Evolutionary conservation across 2,113 vertebrate genomes (phyloP).

Genomic region (Puffinus mauretanicus): DNA sequence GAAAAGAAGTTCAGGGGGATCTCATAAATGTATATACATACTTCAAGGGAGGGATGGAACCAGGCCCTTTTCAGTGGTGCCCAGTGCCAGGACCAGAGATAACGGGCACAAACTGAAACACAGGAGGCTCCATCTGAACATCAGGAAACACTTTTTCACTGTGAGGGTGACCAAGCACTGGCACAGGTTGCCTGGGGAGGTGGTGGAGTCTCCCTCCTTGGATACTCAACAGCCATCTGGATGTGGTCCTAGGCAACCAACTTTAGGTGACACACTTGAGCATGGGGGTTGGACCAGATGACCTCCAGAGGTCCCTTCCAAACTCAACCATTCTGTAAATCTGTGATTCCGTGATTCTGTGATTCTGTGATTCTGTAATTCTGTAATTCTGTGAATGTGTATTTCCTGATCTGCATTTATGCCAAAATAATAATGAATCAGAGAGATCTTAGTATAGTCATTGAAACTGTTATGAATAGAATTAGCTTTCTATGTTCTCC

Average conservation of each 20-base stretch:
- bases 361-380: not conserved
- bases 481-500: not conserved
- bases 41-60: not conserved
- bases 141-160: not conserved
- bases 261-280: too few relatives aligned
- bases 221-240: not conserved
- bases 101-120: not conserved
- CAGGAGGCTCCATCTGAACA: not conserved
- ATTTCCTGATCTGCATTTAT: not conserved
- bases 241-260: not conserved
- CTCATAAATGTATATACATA: not conserved
- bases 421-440: not conserved
- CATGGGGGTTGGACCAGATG: not conserved
- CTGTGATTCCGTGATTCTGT: not conserved
- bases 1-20: not conserved
- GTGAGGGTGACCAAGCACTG: not conserved
- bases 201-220: not conserved
- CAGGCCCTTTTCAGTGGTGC: not conserved
- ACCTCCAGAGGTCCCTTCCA: not conserved
- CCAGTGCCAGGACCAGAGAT: not conserved
- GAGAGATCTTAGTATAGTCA: not conserved
- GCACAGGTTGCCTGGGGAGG: not conserved
- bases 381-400: not conserved
- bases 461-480: not conserved
- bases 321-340: not conserved